Conservation (phyloP, 2,888 invertebrate genomes). For the Melieria crassipennis region DNA sequence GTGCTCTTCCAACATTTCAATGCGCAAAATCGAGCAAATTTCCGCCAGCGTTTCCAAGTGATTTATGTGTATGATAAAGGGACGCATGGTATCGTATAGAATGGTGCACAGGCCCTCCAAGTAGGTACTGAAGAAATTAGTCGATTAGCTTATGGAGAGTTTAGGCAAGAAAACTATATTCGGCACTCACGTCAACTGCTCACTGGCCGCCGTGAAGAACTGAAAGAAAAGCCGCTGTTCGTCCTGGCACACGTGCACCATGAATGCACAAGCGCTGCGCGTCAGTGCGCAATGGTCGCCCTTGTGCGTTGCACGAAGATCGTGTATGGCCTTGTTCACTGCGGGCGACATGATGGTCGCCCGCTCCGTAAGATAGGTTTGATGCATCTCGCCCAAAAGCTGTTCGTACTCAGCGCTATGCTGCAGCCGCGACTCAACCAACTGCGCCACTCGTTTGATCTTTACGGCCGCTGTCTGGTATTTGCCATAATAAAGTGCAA, state of each 20-base stretch:
- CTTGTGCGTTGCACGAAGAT: slow-evolving; percentile 72
- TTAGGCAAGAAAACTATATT: neutral
- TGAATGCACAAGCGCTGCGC: slow-evolving; percentile 87
- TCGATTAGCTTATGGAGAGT: neutral
- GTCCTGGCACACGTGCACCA: slow-evolving; percentile 93
- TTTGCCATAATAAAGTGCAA: slow-evolving; percentile 91
- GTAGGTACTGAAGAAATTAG: slow-evolving; percentile 71
- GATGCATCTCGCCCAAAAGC: slow-evolving; percentile 81
- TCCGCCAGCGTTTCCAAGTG: slow-evolving; percentile 98
- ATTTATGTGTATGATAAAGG: slow-evolving; percentile 94
- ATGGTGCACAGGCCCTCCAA: slow-evolving; percentile 86
- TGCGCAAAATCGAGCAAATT: slow-evolving; percentile 90
- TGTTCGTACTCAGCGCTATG: slow-evolving; percentile 79
- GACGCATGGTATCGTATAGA: slow-evolving; percentile 91
- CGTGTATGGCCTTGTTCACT: slow-evolving; percentile 75
- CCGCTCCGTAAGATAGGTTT: slow-evolving; percentile 82
- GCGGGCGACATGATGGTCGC: slow-evolving; percentile 75
- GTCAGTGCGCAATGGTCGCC: slow-evolving; percentile 85
- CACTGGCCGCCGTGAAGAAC: slow-evolving; percentile 81
- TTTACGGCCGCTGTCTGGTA: slow-evolving; percentile 93
- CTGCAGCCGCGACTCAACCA: slow-evolving; percentile 82
- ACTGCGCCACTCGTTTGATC: slow-evolving; percentile 80
- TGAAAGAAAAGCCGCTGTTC: slow-evolving; percentile 91
- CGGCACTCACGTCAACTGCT: slow-evolving; percentile 71
- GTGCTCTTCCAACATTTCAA: slow-evolving; percentile 92